Evolutionary conservation across 2,888 invertebrate genomes (phyloP), one percentile per base, ranked within the genome.

Genomic region (Encarsia formosa): DNA sequence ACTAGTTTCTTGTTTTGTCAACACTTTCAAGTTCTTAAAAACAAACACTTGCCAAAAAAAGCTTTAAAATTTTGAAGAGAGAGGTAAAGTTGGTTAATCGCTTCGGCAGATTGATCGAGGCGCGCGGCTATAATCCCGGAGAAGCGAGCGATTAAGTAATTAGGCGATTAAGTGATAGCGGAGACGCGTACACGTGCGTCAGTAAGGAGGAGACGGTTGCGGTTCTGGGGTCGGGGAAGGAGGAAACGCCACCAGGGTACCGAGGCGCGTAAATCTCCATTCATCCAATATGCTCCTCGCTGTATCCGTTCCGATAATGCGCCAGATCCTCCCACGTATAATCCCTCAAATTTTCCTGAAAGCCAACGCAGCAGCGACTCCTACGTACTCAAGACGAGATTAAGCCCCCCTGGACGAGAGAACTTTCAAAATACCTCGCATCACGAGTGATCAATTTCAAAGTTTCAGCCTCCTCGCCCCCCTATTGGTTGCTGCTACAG

Each of bases 151-250:
- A 60, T 58, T 59, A 63, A 63, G 58, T 63, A 64, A 65, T 65
- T 64, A 63, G 57, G 56, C 60, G 60, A 65, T 65, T 65, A 65
- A 63, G 62, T 59, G 63, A 61, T 59, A 55, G 56, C 49, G 41
- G 41, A 32, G 42, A 15, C 16, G 18, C 13, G 11, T 15, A 16
- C 34, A 42, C 43, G 51, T 41, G 44, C 39, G 49, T 56, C 40
- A 45, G 49, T 42, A 48, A 19, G 47, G 44, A 29, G 50, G 47
- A 24, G 47, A 48, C 42, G 54, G 48, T 31, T 15, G 44, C 16
- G 29, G 39, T 24, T 37, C 31, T 19, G 41, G 9, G 24, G 29
- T 20, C 43, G 31, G 18, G 19, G 49, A 18, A 16, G 37, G 43
- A n/a, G 13, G 40, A 15, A 29, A n/a, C n/a, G n/a, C n/a, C n/a